Base-by-base conservation (phyloP, 2,888 invertebrate species). In the Trichopria drosophilae region DNA sequence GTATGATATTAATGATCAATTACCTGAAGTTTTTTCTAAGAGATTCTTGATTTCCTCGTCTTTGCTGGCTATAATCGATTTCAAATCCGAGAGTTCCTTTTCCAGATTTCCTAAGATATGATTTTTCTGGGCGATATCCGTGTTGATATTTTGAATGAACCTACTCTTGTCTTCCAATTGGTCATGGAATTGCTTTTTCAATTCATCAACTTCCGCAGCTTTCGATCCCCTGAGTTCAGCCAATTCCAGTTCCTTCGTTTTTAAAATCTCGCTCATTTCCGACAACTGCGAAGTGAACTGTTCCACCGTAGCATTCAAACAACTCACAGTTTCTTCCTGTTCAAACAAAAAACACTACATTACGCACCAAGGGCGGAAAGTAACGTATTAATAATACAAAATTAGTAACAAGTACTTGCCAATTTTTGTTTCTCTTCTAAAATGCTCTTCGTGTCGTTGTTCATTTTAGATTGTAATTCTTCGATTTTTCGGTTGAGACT, bases 161-260 rank as follows among this genome's bases (percentile, higher is more conserved):
- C 65, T 67, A 16, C 64, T 59, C 53, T 72, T 67, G 22, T 64
- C 65, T 23, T 68, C 61, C 29, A 73, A 66, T 55, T 75, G 68
- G n/a, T 55, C 53, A 31, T 69, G 63, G 18, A 75, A 68, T 36
- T 68, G 64, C 40, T 65, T 62, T 39, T 67, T 67, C 36, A 75
- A 54, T 51, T 65, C 58, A 43, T 70, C 65, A 18, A 74, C 66
- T 52, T 70, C 69, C 3, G 64, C 60, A 4, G 46, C 53, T 57
- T 68, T 65, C 6, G 61, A 53, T 19, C 60, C 58, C 35, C 66
- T 65, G 16, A 67, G 50, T 36, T 69, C 65, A 19, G 47, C 80
- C 26, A 82, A 73, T 56, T 82, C 79, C 58, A 79, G 80, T 64
- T 84, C 84, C 32, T 83, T 81, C 13, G 78, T 77, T 61, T 80